Evolutionary conservation across 2,888 invertebrate species (phyloP), one percentile per base, ranked within the genome.

Genomic region (Drosophila peninsularis): DNA sequence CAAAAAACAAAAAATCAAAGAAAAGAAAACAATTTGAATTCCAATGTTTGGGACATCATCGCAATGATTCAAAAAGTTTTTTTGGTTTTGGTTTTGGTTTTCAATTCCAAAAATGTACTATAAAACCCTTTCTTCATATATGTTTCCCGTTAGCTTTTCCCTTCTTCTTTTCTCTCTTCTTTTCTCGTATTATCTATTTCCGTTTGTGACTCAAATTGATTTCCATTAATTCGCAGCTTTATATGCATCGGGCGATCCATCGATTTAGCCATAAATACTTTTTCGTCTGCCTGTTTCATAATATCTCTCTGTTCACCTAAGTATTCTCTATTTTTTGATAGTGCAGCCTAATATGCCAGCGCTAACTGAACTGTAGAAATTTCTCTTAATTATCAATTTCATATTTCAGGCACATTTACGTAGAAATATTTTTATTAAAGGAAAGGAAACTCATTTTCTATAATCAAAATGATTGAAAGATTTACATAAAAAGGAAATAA

Each of bases 311-410:
- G 19, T 54, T 27, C n/a, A 27, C 36, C 68, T 24, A 52, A 54
- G 45, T n/a, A 34, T 36, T 24, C 24, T 37, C 21, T 52, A 52
- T 27, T 52, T 30, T 37, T 52, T 37, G 24, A 37, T 52, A 27
- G 52, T 52, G 37, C 17, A 17, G 64, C 82, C 54, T 72, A 64
- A 66, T 69, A 58, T 62, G 79, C 42, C 37, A 53, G 54, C 54
- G 34, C 41, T 36, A 41, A 53, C 49, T 47, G 80, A 64, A 65
- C 19, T 37, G 37, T 53, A 49, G 65, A 82, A 77, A 81, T 75
- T 63, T 62, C 67, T 70, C 77, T 76, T 83, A 86, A 86, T 88
- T 67, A 69, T 44, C 56, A 47, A 75, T 74, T 85, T 75, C 32
- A 75, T 77, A 85, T 79, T 81, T 79, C 54, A 41, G 44, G 37